phyloP scores from a whole-genome alignment of 2,113 vertebrate species.

The Spea bombifrons region DNA sequence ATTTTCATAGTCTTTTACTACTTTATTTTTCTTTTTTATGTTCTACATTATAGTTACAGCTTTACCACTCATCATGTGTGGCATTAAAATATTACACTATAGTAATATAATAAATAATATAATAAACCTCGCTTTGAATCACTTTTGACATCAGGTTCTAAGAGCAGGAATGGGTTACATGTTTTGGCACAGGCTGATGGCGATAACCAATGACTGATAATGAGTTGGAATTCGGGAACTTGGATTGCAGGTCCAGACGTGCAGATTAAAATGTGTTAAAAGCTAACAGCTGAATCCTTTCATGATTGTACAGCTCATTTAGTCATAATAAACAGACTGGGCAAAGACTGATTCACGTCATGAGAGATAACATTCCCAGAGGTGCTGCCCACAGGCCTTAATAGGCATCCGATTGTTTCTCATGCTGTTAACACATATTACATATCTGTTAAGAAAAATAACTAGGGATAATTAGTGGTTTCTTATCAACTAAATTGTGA shows the following conservation, averaged over 20 bases:
- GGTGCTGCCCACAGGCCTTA: slow-evolving; percentile 7
- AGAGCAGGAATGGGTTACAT: background rate
- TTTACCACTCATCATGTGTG: no score
- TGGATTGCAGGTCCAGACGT: background rate
- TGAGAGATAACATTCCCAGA: background rate
- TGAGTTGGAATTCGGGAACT: background rate
- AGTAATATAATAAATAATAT: no score
- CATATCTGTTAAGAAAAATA: background rate
- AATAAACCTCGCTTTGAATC: no score
- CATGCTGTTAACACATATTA: slow-evolving; percentile 13
- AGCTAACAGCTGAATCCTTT: slow-evolving; percentile 5
- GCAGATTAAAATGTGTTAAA: slow-evolving; percentile 30
- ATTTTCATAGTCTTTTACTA: no score
- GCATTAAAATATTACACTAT: no score
- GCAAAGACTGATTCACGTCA: background rate
- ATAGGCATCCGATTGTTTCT: slow-evolving; percentile 10
- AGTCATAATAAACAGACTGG: slow-evolving; percentile 22
- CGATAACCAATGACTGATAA: background rate
- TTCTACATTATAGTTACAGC: no score
- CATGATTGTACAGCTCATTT: background rate
- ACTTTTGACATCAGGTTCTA: no score
- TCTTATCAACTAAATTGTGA: background rate
- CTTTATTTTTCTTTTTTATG: no score
- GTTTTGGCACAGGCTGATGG: background rate
- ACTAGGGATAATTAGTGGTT: slow-evolving; percentile 40